Base-by-base conservation (phyloP, 1,140 invertebrate genomes). In the Calliphora vicina region DNA sequence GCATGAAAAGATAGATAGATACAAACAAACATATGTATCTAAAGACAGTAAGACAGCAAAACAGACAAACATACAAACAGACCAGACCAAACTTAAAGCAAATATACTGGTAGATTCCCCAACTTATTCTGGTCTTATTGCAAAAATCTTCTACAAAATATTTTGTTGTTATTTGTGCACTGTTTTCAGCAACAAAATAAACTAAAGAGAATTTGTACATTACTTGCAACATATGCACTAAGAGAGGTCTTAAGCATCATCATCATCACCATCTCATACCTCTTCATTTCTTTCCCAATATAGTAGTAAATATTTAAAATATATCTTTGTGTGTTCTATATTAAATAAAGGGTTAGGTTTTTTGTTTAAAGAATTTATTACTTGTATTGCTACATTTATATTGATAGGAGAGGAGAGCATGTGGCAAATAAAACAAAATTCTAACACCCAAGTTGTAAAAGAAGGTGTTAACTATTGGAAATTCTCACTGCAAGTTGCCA, bases 1-100 rank as follows among this genome's bases (percentile, higher is more conserved):
- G 61, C 61, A 67, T 67, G 61, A 67, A 67, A 67, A 67, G 61
- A 67, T 67, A 67, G 61, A 67, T 67, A 23, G 20, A 50, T 50
- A 50, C 45, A 50, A 50, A 50, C 15, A 50, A 50, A 50, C 45
- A 17, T 13, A 50, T 17, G 12, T 50, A 43, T 43, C 5, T 5
- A 43, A 5, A 4, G 45, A 50, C 45, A 13, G 15, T 6, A 50
- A 13, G 10, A 50, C 45, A 50, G n/a, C n/a, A n/a, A n/a, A n/a
- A n/a, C n/a, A n/a, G n/a, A n/a, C n/a, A n/a, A n/a, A n/a, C 10
- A 12, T n/a, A n/a, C n/a, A 50, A 50, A 50, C 45, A 50, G 45
- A 50, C 10, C 4, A 13, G 15, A 50, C 4, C 45, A 50, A 2
- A 50, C 45, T 17, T 50, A 13, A 50, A 50, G 12, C 12, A 13